Evolutionary conservation across 2,888 invertebrate genomes (phyloP).

Genomic region (Brenthis ino): DNA sequence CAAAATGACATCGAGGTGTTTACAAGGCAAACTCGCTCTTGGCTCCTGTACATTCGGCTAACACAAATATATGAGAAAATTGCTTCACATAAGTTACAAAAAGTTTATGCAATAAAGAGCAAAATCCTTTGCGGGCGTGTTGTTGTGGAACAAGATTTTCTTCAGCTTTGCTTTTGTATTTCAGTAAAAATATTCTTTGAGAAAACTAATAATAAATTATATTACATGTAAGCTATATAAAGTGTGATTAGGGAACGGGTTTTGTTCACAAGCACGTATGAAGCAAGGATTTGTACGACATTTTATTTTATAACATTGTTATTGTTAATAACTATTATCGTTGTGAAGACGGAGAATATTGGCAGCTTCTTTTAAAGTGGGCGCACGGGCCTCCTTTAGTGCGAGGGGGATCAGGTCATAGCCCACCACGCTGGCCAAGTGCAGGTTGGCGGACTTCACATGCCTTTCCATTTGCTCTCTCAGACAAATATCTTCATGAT

Average conservation of each 20-base stretch:
- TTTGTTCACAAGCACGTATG: neutral
- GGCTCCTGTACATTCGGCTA: slow-evolving; percentile 43
- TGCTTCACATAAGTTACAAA: slow-evolving; percentile 33
- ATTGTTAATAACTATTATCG: too few species aligned
- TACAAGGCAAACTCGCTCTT: slow-evolving; percentile 48
- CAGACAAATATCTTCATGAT: too few species aligned
- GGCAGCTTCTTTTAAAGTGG: too few species aligned
- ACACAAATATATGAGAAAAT: slow-evolving; percentile 46
- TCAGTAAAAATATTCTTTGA: slow-evolving; percentile 20
- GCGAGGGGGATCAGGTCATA: too few species aligned
- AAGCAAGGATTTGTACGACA: neutral
- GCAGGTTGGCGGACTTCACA: too few species aligned
- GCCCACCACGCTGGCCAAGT: too few species aligned
- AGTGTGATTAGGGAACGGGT: slow-evolving; percentile 7
- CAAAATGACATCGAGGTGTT: slow-evolving; percentile 43
- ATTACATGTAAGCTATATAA: slow-evolving; percentile 7
- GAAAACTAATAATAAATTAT: slow-evolving; percentile 18
- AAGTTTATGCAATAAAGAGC: slow-evolving; percentile 37
- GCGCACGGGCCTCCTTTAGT: too few species aligned
- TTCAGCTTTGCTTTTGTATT: slow-evolving; percentile 30
- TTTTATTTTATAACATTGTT: neutral
- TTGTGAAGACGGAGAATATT: too few species aligned
- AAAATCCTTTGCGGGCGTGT: slow-evolving; percentile 32
- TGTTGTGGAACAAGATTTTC: slow-evolving; percentile 37
- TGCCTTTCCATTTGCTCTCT: too few species aligned